Percentiles rank a stretch among this genome's conserved stretches.
These are phyloP conservation scores for Capra hircus DNA, from an alignment of 2,113 vertebrate genomes.

Conservation along the genomic window DNA sequence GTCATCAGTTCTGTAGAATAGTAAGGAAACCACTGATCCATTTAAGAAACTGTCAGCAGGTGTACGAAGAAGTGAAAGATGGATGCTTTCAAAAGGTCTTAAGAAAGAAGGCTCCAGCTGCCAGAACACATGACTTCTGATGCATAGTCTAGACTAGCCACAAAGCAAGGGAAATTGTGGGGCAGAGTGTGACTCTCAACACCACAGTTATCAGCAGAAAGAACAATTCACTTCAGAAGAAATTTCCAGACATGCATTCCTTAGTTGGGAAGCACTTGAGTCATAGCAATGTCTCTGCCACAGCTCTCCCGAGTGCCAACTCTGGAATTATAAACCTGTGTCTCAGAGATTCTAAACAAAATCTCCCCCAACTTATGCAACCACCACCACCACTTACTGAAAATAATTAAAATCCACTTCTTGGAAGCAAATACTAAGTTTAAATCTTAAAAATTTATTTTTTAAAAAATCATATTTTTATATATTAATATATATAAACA, in stretches of 20 bases:
- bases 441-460: background rate
- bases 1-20: constrained; percentile 53
- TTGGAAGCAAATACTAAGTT: background rate
- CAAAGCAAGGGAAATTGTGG: rapidly evolving
- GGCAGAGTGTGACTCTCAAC: background rate
- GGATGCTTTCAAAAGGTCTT: constrained; percentile 31
- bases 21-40: constrained; percentile 64
- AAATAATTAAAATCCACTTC: constrained; percentile 27
- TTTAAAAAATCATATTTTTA: background rate
- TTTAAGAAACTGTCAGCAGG: constrained; percentile 71
- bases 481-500: background rate
- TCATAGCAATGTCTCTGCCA: constrained; percentile 38
- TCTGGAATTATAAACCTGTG: background rate
- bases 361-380: background rate
- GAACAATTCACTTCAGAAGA: constrained; percentile 29
- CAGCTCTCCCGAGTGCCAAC: background rate
- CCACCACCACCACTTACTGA: background rate
- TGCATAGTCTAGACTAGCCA: constrained; percentile 15
- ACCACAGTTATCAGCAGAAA: constrained; percentile 54
- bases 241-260: constrained; percentile 56
- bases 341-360: background rate
- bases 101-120: constrained; percentile 50
- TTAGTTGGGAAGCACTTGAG: constrained; percentile 21
- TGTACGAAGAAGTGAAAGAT: constrained; percentile 52
- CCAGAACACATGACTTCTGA: constrained; percentile 55